A percentile compares a stretch with the other conserved stretches of the same genome.
Conservation (phyloP, 2,888 invertebrate genomes). For the Idaea biselata region DNA sequence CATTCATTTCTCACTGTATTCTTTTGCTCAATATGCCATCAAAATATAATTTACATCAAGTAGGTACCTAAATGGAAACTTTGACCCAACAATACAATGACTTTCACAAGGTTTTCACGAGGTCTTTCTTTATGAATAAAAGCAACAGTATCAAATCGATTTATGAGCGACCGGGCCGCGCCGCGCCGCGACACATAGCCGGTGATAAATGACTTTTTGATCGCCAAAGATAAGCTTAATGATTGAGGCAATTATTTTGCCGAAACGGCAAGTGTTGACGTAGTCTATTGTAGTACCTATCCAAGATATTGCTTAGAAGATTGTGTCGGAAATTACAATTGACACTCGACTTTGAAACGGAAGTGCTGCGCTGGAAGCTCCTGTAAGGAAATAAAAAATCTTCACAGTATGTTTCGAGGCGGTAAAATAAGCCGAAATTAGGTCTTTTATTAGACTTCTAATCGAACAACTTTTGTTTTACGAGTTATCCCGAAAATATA, state of each 20-base stretch:
- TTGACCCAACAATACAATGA: not conserved
- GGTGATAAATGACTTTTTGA: constrained; percentile 49
- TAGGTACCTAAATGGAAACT: not conserved
- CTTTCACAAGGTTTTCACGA: not conserved
- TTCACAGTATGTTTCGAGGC: too few species aligned
- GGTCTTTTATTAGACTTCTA: too few species aligned
- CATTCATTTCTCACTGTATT: too few species aligned
- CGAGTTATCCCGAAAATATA: too few species aligned
- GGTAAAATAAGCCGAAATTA: too few species aligned
- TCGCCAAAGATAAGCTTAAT: constrained; percentile 38
- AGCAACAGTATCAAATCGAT: constrained; percentile 2
- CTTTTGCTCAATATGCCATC: not conserved
- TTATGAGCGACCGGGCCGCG: constrained; percentile 8
- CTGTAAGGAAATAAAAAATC: too few species aligned
- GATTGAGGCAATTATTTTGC: constrained; percentile 17
- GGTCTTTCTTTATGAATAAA: constrained; percentile 1
- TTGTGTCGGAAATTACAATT: not conserved
- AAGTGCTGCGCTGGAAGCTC: too few species aligned
- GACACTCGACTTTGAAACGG: not conserved
- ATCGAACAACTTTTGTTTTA: too few species aligned
- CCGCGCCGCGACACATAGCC: constrained; percentile 27
- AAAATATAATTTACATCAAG: not conserved
- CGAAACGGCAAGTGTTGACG: not conserved
- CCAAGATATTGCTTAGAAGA: not conserved
- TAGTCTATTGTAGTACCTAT: not conserved